These are phyloP conservation scores for Colaptes auratus DNA, from an alignment of 2,113 vertebrate species.

Conservation along the genomic window DNA sequence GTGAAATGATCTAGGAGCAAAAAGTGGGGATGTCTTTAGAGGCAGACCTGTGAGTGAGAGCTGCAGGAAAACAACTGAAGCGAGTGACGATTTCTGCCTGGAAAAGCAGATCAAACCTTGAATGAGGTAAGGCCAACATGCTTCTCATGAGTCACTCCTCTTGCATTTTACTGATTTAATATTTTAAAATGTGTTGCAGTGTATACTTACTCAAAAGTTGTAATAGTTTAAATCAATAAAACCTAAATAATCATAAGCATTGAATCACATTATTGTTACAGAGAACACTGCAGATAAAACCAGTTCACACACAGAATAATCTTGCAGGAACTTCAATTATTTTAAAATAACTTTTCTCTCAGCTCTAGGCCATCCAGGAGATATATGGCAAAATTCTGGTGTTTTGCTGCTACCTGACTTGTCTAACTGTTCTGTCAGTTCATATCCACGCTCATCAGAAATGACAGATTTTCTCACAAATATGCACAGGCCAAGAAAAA, in stretches of 20 bases:
- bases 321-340: background rate
- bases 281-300: background rate
- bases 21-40: background rate
- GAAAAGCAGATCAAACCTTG: background rate
- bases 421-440: slow-evolving; percentile 53
- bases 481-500: slow-evolving; percentile 54
- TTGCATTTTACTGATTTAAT: background rate
- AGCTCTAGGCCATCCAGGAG: background rate
- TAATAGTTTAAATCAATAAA: background rate
- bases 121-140: background rate
- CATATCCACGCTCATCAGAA: slow-evolving; percentile 45
- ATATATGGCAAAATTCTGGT: background rate
- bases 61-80: background rate
- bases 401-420: slow-evolving; percentile 48
- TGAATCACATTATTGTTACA: background rate
- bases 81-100: background rate
- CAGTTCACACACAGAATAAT: background rate
- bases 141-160: background rate
- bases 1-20: background rate
- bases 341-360: background rate
- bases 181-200: background rate
- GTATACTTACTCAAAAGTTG: background rate
- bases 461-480: slow-evolving; percentile 57
- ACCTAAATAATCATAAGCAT: background rate
- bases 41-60: background rate